Conservation (phyloP, 1,140 invertebrate genomes). For the Drosophila serrata region DNA sequence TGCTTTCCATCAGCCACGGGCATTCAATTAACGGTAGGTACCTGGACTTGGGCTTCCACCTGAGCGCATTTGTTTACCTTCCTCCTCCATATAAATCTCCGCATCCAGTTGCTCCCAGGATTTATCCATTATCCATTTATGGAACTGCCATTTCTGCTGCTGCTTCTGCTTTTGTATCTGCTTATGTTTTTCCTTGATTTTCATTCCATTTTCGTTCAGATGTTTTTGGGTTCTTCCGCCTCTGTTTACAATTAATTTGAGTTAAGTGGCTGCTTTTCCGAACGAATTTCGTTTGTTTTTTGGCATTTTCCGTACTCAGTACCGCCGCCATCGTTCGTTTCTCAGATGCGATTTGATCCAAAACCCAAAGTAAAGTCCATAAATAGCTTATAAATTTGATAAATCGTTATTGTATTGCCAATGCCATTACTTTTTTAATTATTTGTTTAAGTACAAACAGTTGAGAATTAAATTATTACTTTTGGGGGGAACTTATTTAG, state of each 20-base stretch:
- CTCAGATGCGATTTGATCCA: constrained; percentile 13
- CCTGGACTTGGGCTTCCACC: constrained; percentile 44
- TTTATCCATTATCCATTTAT: constrained; percentile 49
- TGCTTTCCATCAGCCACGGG: constrained; percentile 77
- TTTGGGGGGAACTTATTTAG: not conserved
- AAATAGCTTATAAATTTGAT: constrained; percentile 50
- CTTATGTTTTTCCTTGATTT: constrained; percentile 49
- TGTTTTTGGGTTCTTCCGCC: constrained; percentile 11
- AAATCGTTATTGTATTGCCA: constrained; percentile 44
- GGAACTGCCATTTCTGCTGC: constrained; percentile 11
- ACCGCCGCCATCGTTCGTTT: not conserved
- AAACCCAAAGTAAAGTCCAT: constrained; percentile 21
- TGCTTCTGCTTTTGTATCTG: not conserved
- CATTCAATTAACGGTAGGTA: constrained; percentile 66
- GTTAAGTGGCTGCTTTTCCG: constrained; percentile 52
- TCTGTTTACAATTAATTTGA: constrained; percentile 78
- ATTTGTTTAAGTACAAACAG: constrained; percentile 39
- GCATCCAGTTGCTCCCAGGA: constrained; percentile 70
- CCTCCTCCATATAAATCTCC: constrained; percentile 64
- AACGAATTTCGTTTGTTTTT: constrained; percentile 16
- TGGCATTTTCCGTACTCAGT: constrained; percentile 9
- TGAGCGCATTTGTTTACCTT: constrained; percentile 61
- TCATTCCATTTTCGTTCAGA: not conserved
- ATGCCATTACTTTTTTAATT: constrained; percentile 38
- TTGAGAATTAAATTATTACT: not conserved